A percentile compares a stretch with the other conserved stretches of the same genome.
Evolutionary conservation across 2,888 invertebrate genomes (phyloP).

Genomic region (Cylindroiulus punctatus): DNA sequence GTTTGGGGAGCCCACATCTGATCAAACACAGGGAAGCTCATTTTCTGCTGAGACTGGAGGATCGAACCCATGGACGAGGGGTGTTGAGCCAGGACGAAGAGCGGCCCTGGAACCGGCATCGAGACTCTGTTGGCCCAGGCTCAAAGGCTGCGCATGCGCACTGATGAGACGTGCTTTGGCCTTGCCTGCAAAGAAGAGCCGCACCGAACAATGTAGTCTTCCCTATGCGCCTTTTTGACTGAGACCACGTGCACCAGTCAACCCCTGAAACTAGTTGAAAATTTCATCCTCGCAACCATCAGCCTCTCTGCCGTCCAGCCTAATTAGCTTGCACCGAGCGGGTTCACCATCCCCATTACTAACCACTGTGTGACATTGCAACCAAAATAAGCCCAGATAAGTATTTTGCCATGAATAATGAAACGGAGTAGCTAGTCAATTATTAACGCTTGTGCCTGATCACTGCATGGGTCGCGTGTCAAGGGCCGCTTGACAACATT

Average conservation of each 20-base stretch:
- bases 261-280: background rate
- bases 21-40: background rate
- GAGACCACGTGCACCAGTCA: conserved; percentile 7
- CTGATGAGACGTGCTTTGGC: background rate
- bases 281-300: background rate
- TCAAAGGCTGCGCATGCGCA: background rate
- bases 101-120: background rate
- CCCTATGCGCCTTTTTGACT: background rate
- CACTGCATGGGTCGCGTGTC: conserved; percentile 1
- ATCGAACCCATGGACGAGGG: background rate
- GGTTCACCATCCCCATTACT: background rate
- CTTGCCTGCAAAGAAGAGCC: background rate
- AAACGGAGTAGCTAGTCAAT: background rate
- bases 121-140: background rate
- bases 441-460: background rate
- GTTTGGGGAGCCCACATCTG: background rate
- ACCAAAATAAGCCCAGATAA: conserved; percentile 25
- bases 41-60: background rate
- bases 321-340: background rate
- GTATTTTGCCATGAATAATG: background rate
- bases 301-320: background rate
- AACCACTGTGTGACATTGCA: conserved; percentile 24
- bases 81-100: background rate
- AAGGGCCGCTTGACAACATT: background rate
- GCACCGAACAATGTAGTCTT: background rate